These are phyloP conservation scores for Sarcoramphus papa DNA, from an alignment of 2,797 vertebrate genomes.

Conservation along the genomic window DNA sequence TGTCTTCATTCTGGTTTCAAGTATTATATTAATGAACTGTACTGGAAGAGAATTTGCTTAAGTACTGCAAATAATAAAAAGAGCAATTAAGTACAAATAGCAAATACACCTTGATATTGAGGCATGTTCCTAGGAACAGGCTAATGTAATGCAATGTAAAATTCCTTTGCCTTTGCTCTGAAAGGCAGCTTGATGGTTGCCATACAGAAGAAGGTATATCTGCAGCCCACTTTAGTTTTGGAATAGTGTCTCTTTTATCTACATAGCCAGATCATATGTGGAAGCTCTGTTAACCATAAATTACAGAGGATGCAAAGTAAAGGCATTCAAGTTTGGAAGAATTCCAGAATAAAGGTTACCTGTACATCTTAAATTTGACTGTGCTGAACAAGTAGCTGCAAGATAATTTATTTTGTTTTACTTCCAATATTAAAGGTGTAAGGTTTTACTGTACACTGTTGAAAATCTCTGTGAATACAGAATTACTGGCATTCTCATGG, in stretches of 20 bases:
- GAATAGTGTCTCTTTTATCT: neutral
- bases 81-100: neutral
- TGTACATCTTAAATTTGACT: neutral
- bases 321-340: neutral
- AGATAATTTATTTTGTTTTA: neutral
- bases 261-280: neutral
- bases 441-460: neutral
- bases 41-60: neutral
- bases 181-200: neutral
- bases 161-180: neutral
- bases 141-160: neutral
- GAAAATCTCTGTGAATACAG: neutral
- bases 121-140: neutral
- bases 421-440: neutral
- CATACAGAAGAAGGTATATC: neutral
- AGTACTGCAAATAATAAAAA: neutral
- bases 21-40: neutral
- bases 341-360: neutral
- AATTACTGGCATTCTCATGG: neutral
- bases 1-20: neutral
- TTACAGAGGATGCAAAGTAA: neutral
- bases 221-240: neutral
- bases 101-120: neutral
- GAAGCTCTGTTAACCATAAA: neutral
- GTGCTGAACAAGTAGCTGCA: neutral